These are phyloP conservation scores for Calidris pugnax DNA, from an alignment of 2,113 vertebrate genomes.

Conservation along the genomic window DNA sequence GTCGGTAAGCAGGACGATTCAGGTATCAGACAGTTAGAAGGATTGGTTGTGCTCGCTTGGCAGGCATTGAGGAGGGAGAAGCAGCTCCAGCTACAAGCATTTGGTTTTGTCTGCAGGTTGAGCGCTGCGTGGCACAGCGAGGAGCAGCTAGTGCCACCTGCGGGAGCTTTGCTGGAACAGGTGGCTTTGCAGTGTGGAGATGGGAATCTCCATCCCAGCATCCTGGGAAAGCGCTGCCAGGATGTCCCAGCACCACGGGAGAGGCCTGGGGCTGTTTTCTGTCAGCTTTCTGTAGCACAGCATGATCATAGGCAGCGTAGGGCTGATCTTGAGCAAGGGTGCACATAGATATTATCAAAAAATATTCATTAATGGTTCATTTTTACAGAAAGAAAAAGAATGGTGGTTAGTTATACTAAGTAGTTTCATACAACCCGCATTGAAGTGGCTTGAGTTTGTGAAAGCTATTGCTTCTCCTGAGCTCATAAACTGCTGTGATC, in stretches of 20 bases:
- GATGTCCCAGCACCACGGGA: fast-evolving
- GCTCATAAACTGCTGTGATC: not conserved
- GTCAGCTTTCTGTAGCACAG: not conserved
- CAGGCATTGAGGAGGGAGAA: not conserved
- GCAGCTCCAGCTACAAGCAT: fast-evolving
- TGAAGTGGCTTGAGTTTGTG: not conserved
- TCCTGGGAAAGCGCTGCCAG: fast-evolving
- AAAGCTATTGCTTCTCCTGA: not conserved
- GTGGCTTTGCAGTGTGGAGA: not conserved
- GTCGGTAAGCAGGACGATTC: fast-evolving
- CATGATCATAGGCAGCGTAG: fast-evolving
- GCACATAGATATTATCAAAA: fast-evolving
- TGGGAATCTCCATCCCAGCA: too few species aligned
- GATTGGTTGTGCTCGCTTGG: not conserved
- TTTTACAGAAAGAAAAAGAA: not conserved
- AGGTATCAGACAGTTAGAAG: too few species aligned
- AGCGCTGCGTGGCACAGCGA: not conserved
- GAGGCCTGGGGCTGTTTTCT: not conserved
- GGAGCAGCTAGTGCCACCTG: conserved; percentile 40
- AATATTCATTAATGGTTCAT: fast-evolving
- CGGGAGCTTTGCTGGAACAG: not conserved
- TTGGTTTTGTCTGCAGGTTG: too few species aligned
- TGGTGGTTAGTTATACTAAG: not conserved
- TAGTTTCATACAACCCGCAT: not conserved
- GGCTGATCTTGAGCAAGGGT: not conserved